Evolutionary conservation across 35 echinoderm and acorn worm genomes (phyloP), one percentile per base, ranked within the genome.

Genomic region (Holothuria glaberrima): DNA sequence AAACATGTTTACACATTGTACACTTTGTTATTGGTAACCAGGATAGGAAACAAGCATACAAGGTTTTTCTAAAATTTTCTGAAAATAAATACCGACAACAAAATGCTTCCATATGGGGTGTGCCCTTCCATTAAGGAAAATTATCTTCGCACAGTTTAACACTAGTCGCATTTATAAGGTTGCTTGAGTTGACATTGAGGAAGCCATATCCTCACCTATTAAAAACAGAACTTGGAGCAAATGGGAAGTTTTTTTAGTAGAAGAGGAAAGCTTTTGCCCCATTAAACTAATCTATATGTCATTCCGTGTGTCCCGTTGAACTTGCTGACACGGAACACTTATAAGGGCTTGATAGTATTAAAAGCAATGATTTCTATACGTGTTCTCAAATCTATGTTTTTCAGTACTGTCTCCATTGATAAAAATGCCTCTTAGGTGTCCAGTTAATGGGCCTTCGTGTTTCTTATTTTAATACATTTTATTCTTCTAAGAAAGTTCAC

Each of bases 81-180:
- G 38, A 78, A 78, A 78, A 78, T 78, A 78, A 78, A 78, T 78
- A 78, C 44, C 44, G 74, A 48, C 36, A 78, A 78, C 74, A 78
- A 78, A 78, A 78, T 48, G 50, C 74, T 78, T 78, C 74, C 74
- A 78, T 52, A 78, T 78, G 74, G 74, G 74, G 74, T 78, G 74
- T 78, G 74, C 74, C 74, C 74, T 78, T 78, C 74, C 74, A 78
- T 52, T 14, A 48, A 48, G 74, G 74, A 38, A 78, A 78, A 78
- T 48, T 9, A 78, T 78, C 74, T 52, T 28, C 9, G 21, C 20
- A 24, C 21, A 48, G 38, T 48, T 28, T 26, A 78, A 33, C 50
- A 41, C 74, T 21, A 48, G 44, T 20, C 38, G 18, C 35, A 35
- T 78, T 78, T 78, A 78, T 38, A 48, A 78, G 74, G 74, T 48